Evolutionary conservation across 2,888 invertebrate species (phyloP).

Genomic region (Vanessa cardui): DNA sequence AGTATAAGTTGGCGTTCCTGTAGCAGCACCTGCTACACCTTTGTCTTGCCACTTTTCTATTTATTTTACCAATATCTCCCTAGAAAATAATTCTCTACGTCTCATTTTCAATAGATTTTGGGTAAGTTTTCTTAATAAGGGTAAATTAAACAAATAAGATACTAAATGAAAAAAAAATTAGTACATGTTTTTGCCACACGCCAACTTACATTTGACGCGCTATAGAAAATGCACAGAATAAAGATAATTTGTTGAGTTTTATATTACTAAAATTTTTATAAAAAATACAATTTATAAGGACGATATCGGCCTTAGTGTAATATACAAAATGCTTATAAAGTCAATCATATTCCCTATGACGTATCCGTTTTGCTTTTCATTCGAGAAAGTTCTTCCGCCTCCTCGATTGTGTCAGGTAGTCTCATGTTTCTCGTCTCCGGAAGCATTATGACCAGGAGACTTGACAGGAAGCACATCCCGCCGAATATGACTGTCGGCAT

Average conservation of each 20-base stretch:
- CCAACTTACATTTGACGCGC: no score
- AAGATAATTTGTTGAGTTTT: not conserved
- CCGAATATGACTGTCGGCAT: constrained; percentile 86
- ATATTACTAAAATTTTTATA: constrained; percentile 11
- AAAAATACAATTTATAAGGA: constrained; percentile 20
- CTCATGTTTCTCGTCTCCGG: constrained; percentile 87
- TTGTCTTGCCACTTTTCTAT: no score
- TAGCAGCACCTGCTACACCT: no score
- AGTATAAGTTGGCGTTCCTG: no score
- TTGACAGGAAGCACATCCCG: constrained; percentile 83
- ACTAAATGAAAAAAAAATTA: no score
- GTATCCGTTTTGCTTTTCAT: constrained; percentile 57
- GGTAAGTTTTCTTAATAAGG: no score
- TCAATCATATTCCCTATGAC: constrained; percentile 24
- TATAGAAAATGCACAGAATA: not conserved
- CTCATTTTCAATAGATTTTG: no score
- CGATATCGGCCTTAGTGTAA: not conserved
- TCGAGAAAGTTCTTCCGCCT: constrained; percentile 82
- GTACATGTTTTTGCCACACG: no score
- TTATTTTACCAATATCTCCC: no score
- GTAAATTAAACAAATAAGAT: no score
- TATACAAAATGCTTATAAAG: not conserved
- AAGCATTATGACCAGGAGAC: constrained; percentile 84
- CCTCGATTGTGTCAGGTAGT: constrained; percentile 86
- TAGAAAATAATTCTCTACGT: no score